Evolutionary conservation across 1,140 invertebrate genomes (phyloP).

Genomic region (Megalopta genalis): DNA sequence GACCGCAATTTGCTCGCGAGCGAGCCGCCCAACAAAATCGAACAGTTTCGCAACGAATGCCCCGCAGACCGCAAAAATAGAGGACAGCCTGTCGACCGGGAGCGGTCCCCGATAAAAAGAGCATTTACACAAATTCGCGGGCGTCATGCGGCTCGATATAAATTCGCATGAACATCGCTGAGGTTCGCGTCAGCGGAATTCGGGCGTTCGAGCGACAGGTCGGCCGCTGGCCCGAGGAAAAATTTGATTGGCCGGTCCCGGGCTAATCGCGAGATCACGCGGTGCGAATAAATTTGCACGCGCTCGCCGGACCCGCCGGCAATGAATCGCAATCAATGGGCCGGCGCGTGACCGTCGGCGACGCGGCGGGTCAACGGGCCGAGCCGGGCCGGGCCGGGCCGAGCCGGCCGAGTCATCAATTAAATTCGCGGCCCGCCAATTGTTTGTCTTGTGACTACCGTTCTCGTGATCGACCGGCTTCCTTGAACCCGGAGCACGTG

Average conservation of each 20-base stretch:
- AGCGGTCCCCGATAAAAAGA: no score
- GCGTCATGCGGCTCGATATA: background rate
- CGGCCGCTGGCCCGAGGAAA: background rate
- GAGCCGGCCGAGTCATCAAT: conserved; percentile 8
- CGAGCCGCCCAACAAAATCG: no score
- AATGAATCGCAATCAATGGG: conserved; percentile 6
- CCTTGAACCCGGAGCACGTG: conserved; percentile 29
- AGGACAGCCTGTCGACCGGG: no score
- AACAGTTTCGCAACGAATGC: no score
- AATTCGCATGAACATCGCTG: background rate
- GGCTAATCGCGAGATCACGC: conserved; percentile 30
- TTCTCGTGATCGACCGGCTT: conserved; percentile 39
- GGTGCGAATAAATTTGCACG: conserved; percentile 33
- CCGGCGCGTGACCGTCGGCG: background rate
- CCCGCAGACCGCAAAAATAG: no score
- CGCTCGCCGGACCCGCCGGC: background rate
- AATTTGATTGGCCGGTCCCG: conserved; percentile 18
- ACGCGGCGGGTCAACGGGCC: background rate
- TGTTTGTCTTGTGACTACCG: conserved; percentile 40
- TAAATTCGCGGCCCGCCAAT: conserved; percentile 29
- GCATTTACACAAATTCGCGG: no score
- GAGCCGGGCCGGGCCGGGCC: no score
- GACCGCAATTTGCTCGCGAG: no score
- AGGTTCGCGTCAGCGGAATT: background rate
- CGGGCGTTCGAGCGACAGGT: background rate